Evolutionary conservation across 2,797 vertebrate species (phyloP), one percentile per base, ranked within the genome.

Genomic region (Sebastes hopkinsi): DNA sequence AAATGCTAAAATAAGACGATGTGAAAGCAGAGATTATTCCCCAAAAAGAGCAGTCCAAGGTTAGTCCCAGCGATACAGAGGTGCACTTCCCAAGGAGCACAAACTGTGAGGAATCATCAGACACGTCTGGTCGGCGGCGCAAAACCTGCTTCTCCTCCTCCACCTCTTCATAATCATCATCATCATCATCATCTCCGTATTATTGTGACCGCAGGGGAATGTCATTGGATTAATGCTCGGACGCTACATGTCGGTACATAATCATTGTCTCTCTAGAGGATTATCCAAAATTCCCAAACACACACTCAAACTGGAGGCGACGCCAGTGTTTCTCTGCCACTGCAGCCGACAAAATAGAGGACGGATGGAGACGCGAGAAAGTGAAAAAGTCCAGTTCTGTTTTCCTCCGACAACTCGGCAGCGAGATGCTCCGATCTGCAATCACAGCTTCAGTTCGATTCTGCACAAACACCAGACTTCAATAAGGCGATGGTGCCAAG

Each of bases 231-330:
- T 81, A 81, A 22, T 8, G 13, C 62, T 20, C 10, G 1, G 61
- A 60, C 0, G 32, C 69, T 80, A 79, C 85, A 81, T 74, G 80
- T 46, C 67, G 64, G 70, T 54, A 13, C 65, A 55, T 22, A 29
- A 46, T 56, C 74, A 30, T 72, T 54, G 70, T 76, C 55, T 55
- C 77, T 70, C 54, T 42, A 25, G 38, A 32, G 59, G 87, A 92
- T 90, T 86, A 87, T 81, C 80, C 80, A 56, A 62, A 66, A 20
- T 50, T 69, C 59, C 59, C 34, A 66, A 67, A 69, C 18, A 55
- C 42, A 55, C 72, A 55, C 72, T 65, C 59, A 8, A 58, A 75
- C 22, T 1, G 56, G 30, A 67, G 6, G 70, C 20, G n/a, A 4
- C 5, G 58, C n/a, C 8, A 22, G 25, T 1, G 60, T 12, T 14